Conservation (phyloP, 2,888 invertebrate species). For the Carpatolechia fugitivella region DNA sequence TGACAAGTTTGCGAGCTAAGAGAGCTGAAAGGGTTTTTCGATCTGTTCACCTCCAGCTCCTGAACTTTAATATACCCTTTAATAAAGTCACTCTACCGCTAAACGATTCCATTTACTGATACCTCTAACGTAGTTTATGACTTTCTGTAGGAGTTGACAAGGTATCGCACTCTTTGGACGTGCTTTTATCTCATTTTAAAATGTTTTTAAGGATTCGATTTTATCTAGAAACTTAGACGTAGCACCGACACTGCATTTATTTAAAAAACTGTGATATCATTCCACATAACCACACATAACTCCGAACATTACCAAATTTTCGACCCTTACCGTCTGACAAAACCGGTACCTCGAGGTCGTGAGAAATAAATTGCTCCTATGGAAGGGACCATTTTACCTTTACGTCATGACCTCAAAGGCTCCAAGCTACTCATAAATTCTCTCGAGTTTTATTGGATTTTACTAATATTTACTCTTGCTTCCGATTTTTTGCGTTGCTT, state of each 20-base stretch:
- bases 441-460: conserved; percentile 1
- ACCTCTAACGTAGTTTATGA: conserved; percentile 26
- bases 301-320: no score
- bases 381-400: conserved; percentile 5
- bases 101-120: conserved; percentile 52
- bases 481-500: conserved; percentile 5
- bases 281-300: no score
- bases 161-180: neutral
- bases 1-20: neutral
- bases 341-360: neutral
- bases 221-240: no score
- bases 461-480: conserved; percentile 7
- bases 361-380: neutral
- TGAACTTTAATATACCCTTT: conserved; percentile 1
- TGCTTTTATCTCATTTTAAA: neutral
- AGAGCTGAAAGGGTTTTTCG: neutral
- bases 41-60: conserved; percentile 3
- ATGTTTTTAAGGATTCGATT: no score
- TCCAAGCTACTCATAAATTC: conserved; percentile 6
- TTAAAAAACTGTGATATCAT: no score
- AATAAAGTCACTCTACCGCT: conserved; percentile 19
- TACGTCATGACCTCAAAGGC: neutral
- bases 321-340: neutral
- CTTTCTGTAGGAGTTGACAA: neutral
- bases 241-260: no score